Conservation (phyloP, 2,888 invertebrate genomes). For the Tetanocera ferruginea region DNA sequence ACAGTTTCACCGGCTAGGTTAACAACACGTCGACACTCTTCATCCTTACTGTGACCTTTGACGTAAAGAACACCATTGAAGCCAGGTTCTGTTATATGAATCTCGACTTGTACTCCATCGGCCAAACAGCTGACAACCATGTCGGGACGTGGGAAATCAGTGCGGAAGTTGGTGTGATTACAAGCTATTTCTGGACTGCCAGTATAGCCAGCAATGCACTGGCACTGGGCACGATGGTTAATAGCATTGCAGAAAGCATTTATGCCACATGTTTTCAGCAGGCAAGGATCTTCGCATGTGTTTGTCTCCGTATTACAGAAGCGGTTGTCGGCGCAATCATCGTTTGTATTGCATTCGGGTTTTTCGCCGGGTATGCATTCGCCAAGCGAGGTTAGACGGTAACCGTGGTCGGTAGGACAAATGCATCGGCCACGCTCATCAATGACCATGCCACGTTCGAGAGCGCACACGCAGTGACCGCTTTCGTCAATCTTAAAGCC, state of each 20-base stretch:
- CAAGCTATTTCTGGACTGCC: conserved; percentile 84
- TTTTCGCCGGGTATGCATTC: conserved; percentile 73
- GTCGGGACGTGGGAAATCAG: conserved; percentile 87
- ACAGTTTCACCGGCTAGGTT: conserved; percentile 79
- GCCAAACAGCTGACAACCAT: conserved; percentile 91
- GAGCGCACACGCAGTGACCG: conserved; percentile 86
- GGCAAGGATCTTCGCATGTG: conserved; percentile 86
- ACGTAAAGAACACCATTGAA: conserved; percentile 94
- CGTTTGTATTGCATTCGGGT: conserved; percentile 78
- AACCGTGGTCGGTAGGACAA: conserved; percentile 79
- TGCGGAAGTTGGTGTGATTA: conserved; percentile 75
- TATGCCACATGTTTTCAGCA: conserved; percentile 78
- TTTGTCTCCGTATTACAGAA: conserved; percentile 80
- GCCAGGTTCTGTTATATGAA: conserved; percentile 78
- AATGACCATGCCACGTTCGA: conserved; percentile 82
- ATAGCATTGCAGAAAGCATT: conserved; percentile 84
- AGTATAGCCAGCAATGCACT: conserved; percentile 81
- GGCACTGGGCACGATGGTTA: conserved; percentile 82
- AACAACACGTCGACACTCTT: conserved; percentile 86
- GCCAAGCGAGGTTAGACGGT: conserved; percentile 74
- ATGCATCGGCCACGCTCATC: conserved; percentile 84
- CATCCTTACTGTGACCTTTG: conserved; percentile 94
- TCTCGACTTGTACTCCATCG: conserved; percentile 90
- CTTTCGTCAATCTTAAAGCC: conserved; percentile 83
- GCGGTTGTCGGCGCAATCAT: conserved; percentile 82